Percentiles rank a stretch among this genome's conserved stretches.
phyloP scores from a whole-genome alignment of 2,888 invertebrate genomes.

The Sepiola atlantica region DNA sequence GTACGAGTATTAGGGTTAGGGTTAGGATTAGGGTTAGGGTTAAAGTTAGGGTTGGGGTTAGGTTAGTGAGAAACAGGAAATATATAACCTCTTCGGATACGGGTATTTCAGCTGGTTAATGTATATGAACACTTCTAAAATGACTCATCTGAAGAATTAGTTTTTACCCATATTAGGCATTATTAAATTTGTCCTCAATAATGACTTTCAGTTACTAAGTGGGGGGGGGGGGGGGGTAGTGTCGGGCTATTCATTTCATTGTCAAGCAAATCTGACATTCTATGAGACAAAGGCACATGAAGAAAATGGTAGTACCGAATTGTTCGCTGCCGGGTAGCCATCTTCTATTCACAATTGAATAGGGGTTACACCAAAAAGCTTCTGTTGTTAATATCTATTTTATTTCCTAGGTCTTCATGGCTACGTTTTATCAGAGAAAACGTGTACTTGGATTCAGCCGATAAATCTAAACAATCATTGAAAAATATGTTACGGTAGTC shows the following conservation, averaged over 20 bases:
- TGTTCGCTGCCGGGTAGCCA: background rate
- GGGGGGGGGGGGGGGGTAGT: background rate
- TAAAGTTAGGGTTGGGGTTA: too few relatives aligned
- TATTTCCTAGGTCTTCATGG: background rate
- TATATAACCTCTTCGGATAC: too few relatives aligned
- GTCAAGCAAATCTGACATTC: background rate
- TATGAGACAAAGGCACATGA: background rate
- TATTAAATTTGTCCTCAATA: background rate
- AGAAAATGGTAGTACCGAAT: background rate
- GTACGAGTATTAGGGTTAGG: too few relatives aligned
- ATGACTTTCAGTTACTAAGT: background rate
- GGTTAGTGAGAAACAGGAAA: too few relatives aligned
- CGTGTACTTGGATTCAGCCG: background rate
- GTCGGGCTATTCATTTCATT: background rate
- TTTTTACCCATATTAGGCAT: background rate
- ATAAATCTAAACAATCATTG: background rate
- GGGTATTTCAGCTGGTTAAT: too few relatives aligned
- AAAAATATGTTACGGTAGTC: background rate
- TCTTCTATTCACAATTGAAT: background rate
- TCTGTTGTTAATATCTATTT: background rate
- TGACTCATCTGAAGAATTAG: background rate
- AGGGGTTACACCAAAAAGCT: background rate
- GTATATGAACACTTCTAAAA: background rate
- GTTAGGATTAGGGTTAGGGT: too few relatives aligned
- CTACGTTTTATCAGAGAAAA: background rate